These are phyloP conservation scores for Apteryx mantelli DNA, from an alignment of 2,113 vertebrate species.

Conservation along the genomic window DNA sequence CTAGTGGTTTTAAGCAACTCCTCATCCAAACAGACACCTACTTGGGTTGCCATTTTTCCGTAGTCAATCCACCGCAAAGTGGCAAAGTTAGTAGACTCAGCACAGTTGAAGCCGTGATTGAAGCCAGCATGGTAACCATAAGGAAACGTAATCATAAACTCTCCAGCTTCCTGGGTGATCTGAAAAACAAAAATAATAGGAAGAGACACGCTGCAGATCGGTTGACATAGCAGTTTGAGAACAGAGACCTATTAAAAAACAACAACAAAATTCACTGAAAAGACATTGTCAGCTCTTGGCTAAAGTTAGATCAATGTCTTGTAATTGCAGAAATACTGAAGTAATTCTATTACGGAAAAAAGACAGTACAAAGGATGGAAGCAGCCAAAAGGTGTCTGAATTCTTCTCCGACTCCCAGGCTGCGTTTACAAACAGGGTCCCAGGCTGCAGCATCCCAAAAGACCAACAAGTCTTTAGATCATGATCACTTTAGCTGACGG, in stretches of 20 bases:
- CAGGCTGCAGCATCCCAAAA: neutral
- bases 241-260: neutral
- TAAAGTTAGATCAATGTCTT: neutral
- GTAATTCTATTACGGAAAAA: neutral
- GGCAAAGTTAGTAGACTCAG: constrained; percentile 97
- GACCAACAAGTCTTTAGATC: neutral
- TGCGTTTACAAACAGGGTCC: neutral
- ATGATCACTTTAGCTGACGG: fast-evolving
- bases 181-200: constrained; percentile 19
- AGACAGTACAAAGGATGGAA: neutral
- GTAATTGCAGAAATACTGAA: neutral
- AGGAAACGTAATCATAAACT: constrained; percentile 97
- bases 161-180: constrained; percentile 96
- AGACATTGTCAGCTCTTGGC: neutral
- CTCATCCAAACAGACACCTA: constrained; percentile 45
- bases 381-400: neutral
- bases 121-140: constrained; percentile 98
- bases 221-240: neutral
- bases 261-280: neutral
- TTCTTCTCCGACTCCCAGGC: neutral
- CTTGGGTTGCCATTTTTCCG: constrained; percentile 94
- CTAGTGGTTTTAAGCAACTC: neutral
- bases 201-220: neutral
- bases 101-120: constrained; percentile 99
- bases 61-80: constrained; percentile 97